Evolutionary conservation across 2,888 invertebrate species (phyloP).

Genomic region (Bombylius discolor): DNA sequence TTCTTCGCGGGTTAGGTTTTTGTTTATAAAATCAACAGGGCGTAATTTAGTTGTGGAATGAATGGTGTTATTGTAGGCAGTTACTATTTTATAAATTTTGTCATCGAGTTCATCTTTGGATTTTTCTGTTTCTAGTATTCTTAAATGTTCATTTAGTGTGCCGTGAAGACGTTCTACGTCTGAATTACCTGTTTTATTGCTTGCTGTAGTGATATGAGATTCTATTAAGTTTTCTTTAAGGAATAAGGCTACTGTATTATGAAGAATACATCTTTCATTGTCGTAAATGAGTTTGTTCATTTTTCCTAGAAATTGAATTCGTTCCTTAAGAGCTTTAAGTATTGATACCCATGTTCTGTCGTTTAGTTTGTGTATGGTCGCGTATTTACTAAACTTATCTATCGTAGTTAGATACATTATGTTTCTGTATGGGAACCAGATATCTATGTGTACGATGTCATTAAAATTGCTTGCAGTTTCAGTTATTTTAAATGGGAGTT

Average conservation of each 20-base stretch:
- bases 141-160: conserved; percentile 6
- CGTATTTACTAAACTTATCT: conserved; percentile 4
- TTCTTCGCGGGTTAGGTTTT: too few relatives aligned
- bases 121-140: conserved; percentile 1
- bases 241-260: neutral
- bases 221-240: neutral
- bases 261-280: neutral
- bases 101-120: too few relatives aligned
- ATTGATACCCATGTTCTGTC: neutral
- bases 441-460: conserved; percentile 13
- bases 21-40: too few relatives aligned
- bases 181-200: conserved; percentile 3
- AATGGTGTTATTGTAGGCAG: too few relatives aligned
- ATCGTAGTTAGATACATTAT: conserved; percentile 3
- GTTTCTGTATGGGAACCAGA: neutral
- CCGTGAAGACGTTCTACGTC: conserved; percentile 4
- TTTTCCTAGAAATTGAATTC: neutral
- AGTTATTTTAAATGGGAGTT: conserved; percentile 12
- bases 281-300: conserved; percentile 2
- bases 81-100: too few relatives aligned
- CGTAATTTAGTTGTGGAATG: too few relatives aligned
- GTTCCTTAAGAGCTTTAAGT: conserved; percentile 3
- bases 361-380: conserved; percentile 1
- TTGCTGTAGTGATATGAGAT: conserved; percentile 3
- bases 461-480: conserved; percentile 3